Evolutionary conservation across 2,888 invertebrate genomes (phyloP), one percentile per base, ranked within the genome.

Genomic region (Chloroclystis v-ata): DNA sequence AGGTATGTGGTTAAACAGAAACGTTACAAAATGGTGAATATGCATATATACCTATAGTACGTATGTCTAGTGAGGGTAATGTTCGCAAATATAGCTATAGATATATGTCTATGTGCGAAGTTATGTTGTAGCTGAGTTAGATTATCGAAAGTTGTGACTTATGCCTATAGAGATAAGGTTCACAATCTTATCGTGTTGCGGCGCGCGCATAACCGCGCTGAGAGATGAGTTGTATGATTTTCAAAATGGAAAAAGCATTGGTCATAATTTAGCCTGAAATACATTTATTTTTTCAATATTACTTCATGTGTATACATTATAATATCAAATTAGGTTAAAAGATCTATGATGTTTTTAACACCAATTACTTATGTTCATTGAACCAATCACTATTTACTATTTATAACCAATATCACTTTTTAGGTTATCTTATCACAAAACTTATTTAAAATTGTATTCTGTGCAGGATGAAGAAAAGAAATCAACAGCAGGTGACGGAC

Each of bases 391-490:
- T n/a, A n/a, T n/a, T n/a, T n/a, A n/a, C n/a, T n/a, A n/a, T n/a
- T n/a, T n/a, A n/a, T n/a, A n/a, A n/a, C n/a, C n/a, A n/a, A n/a
- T n/a, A n/a, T n/a, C n/a, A n/a, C n/a, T n/a, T n/a, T n/a, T n/a
- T n/a, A n/a, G n/a, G n/a, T n/a, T n/a, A n/a, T n/a, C n/a, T n/a
- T n/a, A n/a, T n/a, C n/a, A n/a, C n/a, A n/a, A n/a, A n/a, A n/a
- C n/a, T n/a, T 13, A 12, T 7, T 12, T 13, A 1, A 8, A 9
- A 33, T 33, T 10, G 28, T 20, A 2, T 12, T 44, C 24, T 14
- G 37, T 43, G 7, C 65, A 88, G 88, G 87, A 88, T 84, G 88
- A 88, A 73, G 88, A 88, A 70, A 87, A 88, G 74, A 88, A 89
- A 67, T 86, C 86, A 1, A 75, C 72, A 5, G 75, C 81, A 25